phyloP scores from a whole-genome alignment of 2,888 invertebrate genomes.

The Peribatodes rhomboidaria region DNA sequence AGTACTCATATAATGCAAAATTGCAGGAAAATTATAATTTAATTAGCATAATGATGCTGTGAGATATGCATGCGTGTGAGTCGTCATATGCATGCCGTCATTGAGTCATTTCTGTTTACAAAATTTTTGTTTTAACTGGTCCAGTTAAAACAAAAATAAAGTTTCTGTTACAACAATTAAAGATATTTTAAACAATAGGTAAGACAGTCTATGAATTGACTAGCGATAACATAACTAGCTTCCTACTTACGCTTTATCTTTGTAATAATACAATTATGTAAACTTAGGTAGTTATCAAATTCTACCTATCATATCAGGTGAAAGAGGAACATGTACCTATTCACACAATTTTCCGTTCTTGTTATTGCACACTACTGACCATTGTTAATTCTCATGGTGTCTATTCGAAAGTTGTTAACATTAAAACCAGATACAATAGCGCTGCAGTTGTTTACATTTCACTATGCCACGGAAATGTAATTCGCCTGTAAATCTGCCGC shows the following conservation, averaged over 20 bases:
- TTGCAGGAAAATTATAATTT: slow-evolving; percentile 21
- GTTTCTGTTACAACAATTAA: too few species aligned
- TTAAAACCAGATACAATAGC: neutral
- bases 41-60: slow-evolving; percentile 19
- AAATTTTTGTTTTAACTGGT: too few species aligned
- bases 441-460: slow-evolving; percentile 6
- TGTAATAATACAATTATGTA: too few species aligned
- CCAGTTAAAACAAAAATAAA: too few species aligned
- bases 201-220: too few species aligned
- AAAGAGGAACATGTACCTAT: neutral
- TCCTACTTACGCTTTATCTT: too few species aligned
- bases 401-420: neutral
- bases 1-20: slow-evolving; percentile 29
- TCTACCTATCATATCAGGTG: neutral
- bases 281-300: too few species aligned
- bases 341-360: neutral
- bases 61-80: slow-evolving; percentile 8
- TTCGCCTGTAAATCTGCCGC: slow-evolving; percentile 12
- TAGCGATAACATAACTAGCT: neutral
- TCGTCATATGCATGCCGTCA: neutral
- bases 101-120: too few species aligned
- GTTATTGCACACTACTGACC: neutral
- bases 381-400: neutral
- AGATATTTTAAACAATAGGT: too few species aligned
- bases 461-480: slow-evolving; percentile 7